A percentile compares a stretch with the other conserved stretches of the same genome.
Conservation (phyloP, 2,888 invertebrate genomes). For the Aporophyla nigra region DNA sequence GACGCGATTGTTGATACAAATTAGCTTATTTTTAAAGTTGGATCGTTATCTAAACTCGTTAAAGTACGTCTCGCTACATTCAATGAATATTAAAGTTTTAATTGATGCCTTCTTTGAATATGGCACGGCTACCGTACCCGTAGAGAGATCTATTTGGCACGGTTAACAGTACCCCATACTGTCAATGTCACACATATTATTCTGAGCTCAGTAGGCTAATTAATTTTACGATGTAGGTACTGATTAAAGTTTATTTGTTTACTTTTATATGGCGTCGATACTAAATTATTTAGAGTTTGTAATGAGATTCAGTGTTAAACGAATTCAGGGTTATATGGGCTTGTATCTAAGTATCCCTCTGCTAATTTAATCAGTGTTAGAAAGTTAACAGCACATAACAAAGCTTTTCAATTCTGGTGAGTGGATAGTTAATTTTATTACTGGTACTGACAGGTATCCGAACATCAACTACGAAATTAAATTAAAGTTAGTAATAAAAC, state of each 20-base stretch:
- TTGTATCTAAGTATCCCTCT: conserved; percentile 13
- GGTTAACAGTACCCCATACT: conserved; percentile 81
- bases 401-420: conserved; percentile 49
- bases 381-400: conserved; percentile 38
- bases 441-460: conserved; percentile 16
- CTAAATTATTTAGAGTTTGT: conserved; percentile 15
- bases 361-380: conserved; percentile 40
- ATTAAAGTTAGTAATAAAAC: conserved; percentile 25
- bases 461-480: conserved; percentile 36
- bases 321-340: conserved; percentile 3
- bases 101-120: conserved; percentile 81
- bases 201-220: conserved; percentile 59
- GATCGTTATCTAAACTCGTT: conserved; percentile 65
- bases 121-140: conserved; percentile 65
- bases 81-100: conserved; percentile 85
- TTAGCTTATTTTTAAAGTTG: conserved; percentile 64
- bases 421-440: conserved; percentile 45
- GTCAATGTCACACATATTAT: conserved; percentile 77
- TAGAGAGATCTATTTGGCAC: conserved; percentile 79
- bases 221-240: conserved; percentile 39
- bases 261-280: conserved; percentile 19
- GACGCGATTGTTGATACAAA: conserved; percentile 59
- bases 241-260: conserved; percentile 22
- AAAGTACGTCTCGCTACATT: conserved; percentile 68
- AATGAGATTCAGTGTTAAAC: conserved; percentile 32